phyloP scores from a whole-genome alignment of 2,797 vertebrate species.

The Aselliscus stoliczkanus region DNA sequence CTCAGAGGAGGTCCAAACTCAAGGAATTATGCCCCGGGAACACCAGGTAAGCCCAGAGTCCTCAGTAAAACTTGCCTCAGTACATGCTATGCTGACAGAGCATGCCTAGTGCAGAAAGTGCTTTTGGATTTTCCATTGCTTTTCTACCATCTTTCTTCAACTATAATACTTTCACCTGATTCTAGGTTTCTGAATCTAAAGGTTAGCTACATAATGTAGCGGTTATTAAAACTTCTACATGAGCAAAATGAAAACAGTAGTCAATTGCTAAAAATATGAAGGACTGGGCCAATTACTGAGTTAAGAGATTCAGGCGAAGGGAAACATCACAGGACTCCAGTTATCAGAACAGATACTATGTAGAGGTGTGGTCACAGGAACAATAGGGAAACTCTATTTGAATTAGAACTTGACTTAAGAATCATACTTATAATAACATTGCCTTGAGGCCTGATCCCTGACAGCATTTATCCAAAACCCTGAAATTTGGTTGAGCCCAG shows the following conservation, averaged over 20 bases:
- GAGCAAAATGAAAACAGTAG: not conserved
- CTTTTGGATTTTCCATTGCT: not conserved
- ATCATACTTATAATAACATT: not conserved
- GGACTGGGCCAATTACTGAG: not conserved
- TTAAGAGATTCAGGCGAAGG: not conserved
- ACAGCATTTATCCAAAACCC: not conserved
- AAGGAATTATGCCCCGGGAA: not conserved
- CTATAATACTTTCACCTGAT: not conserved
- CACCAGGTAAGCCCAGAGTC: not conserved
- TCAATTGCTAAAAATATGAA: not conserved
- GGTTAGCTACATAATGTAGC: not conserved
- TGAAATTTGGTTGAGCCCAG: not conserved
- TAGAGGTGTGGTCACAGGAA: not conserved
- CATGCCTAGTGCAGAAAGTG: fast-evolving
- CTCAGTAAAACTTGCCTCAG: not conserved
- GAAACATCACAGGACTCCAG: not conserved
- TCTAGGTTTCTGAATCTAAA: not conserved
- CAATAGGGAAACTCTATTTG: not conserved
- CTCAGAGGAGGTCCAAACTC: not conserved
- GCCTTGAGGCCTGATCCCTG: not conserved
- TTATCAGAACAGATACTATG: not conserved
- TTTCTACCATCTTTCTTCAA: not conserved
- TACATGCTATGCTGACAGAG: not conserved
- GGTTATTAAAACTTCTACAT: not conserved
- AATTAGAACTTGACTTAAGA: not conserved